phyloP scores from a whole-genome alignment of 2,797 vertebrate species.

The Pangasius djambal region DNA sequence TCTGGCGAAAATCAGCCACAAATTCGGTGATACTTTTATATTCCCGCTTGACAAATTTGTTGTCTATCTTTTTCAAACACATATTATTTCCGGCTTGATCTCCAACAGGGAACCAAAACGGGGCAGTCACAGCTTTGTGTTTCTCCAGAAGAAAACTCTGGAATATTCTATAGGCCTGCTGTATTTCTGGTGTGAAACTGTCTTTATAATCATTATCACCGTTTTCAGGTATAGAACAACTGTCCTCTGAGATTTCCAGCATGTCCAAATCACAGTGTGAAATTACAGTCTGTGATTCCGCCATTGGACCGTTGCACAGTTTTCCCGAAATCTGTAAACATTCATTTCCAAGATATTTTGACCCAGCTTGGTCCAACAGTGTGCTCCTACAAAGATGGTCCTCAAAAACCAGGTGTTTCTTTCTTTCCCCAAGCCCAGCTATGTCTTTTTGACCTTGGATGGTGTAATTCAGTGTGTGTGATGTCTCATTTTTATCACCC shows the following conservation, averaged over 20 bases:
- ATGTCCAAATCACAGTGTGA: constrained; percentile 56
- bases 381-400: constrained; percentile 35
- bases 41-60: constrained; percentile 85
- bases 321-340: constrained; percentile 54
- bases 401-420: constrained; percentile 30
- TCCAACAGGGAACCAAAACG: constrained; percentile 68
- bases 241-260: constrained; percentile 68
- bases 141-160: constrained; percentile 89
- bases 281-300: constrained; percentile 55
- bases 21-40: constrained; percentile 90
- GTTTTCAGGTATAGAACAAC: constrained; percentile 20
- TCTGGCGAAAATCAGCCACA: constrained; percentile 90
- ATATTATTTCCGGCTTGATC: constrained; percentile 68
- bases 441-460: constrained; percentile 58
- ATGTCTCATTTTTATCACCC: constrained; percentile 45
- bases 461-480: constrained; percentile 48
- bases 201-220: constrained; percentile 68
- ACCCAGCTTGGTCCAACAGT: constrained; percentile 46
- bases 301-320: constrained; percentile 64
- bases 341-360: constrained; percentile 47
- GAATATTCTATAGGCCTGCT: constrained; percentile 89
- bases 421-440: constrained; percentile 56
- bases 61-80: constrained; percentile 86
- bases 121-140: constrained; percentile 83
- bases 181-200: constrained; percentile 84